These are phyloP conservation scores for Crocuta crocuta DNA, from an alignment of 2,113 vertebrate species.

Conservation along the genomic window DNA sequence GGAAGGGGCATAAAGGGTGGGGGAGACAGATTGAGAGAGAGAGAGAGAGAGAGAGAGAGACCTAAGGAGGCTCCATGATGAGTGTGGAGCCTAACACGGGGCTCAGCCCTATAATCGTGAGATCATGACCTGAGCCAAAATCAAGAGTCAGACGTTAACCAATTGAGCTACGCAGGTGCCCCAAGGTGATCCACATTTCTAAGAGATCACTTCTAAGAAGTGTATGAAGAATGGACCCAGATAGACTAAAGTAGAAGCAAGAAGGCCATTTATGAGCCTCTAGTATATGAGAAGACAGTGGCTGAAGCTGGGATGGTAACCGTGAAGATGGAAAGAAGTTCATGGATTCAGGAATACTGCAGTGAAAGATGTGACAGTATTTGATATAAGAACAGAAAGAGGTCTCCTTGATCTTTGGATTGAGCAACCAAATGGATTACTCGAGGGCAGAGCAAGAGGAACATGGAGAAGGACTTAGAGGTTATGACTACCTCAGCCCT, in stretches of 20 bases:
- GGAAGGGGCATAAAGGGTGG: too few relatives aligned
- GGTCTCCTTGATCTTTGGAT: not conserved
- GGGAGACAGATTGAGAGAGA: too few relatives aligned
- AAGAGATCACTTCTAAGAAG: not conserved
- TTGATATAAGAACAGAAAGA: constrained; percentile 16
- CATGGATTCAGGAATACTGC: not conserved
- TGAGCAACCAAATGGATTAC: not conserved
- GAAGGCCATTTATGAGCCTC: not conserved
- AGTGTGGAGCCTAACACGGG: too few relatives aligned
- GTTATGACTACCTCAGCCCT: not conserved
- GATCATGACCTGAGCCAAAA: too few relatives aligned
- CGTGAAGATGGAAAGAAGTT: not conserved
- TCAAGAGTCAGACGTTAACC: too few relatives aligned
- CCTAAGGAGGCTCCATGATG: too few relatives aligned
- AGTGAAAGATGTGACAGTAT: not conserved
- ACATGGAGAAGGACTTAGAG: not conserved
- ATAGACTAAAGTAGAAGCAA: not conserved
- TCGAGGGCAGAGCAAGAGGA: not conserved
- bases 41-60: too few relatives aligned
- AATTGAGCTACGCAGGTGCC: too few relatives aligned
- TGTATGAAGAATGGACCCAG: not conserved
- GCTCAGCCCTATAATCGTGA: too few relatives aligned
- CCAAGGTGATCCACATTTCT: not conserved
- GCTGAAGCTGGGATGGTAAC: not conserved
- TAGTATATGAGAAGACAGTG: not conserved